Evolutionary conservation across 1,140 invertebrate genomes (phyloP), one percentile per base, ranked within the genome.

Genomic region (Trichoplusia ni): DNA sequence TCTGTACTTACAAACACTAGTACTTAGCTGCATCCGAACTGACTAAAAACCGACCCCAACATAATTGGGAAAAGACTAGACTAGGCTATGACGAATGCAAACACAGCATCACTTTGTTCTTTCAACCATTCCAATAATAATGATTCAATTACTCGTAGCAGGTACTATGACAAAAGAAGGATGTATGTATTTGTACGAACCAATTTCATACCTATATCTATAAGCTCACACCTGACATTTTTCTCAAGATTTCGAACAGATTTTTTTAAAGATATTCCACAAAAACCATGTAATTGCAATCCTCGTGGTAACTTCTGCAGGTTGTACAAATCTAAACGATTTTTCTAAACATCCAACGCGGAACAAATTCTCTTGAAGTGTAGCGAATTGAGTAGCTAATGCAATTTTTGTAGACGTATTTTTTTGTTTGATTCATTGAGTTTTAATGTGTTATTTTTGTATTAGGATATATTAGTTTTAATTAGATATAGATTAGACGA

Each of bases 281-380:
- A 46, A 60, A 60, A 60, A 35, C 18, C 60, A 29, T 70, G 59
- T 49, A 62, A 70, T 70, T 27, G n/a, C 19, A 46, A 69, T 69
- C 63, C 33, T 21, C 63, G 68, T 70, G 68, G 63, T 38, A 70
- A 18, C 42, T n/a, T 31, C 19, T 25, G 42, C 56, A 60, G 56
- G 56, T 60, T 60, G 18, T 21, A 16, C 1, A 6, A 27, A n/a
- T 18, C 25, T 49, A 29, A n/a, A 18, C 18, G 46, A 2, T 1
- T 49, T 49, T 49, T 47, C 3, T 18, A n/a, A 5, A 49, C 27
- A 49, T 5, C 18, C 21, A 14, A 8, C 8, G 46, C 25, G 46
- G 16, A 49, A 19, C 47, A n/a, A 51, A 51, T 51, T 33, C 9
- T 8, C 3, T 21, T 21, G 29, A 9, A 19, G 25, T 35, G 53